Base-by-base conservation (phyloP, 35 echinoderm and acorn worm species). In the Holothuria glaberrima region DNA sequence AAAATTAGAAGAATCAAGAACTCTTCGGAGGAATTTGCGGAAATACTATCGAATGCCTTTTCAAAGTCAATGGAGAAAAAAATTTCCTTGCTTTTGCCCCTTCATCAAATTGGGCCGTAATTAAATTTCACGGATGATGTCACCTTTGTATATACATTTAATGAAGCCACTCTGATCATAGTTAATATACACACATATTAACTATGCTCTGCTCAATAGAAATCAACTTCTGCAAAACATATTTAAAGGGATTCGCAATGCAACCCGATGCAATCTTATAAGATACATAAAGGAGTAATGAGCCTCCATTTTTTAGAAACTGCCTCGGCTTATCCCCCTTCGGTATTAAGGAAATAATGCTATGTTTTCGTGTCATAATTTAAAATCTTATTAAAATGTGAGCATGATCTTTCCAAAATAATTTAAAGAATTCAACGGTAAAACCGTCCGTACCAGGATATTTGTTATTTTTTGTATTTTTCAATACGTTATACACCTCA, bases 11-110 rank as follows among this genome's bases (percentile, higher is more conserved):
- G 36, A 33, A 21, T 84, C 56, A 59, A 20, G 80, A 9, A 19
- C 0, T 5, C 32, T 64, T 36, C 80, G 26, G 9, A 84, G 31
- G 19, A 84, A 84, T 27, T 17, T 29, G 61, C 0, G 7, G 80
- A 84, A 30, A 84, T 17, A 84, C n/a, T 84, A 36, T 84, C 56
- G 29, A 84, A 84, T 9, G 28, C 56, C 21, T 54, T 54, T 14
- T 54, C 50, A 54, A 54, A 54, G 12, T 54, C 50, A 1, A 60
- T 36, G 3, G 26, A 9, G 30, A 84, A 84, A 17, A 61, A 19
- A 33, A 59, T n/a, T 19, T 9, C 80, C 56, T 0, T 56, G 80
- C 21, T 69, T 30, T 69, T 33, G 10, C 21, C 17, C 25, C 24
- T 13, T 19, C 25, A 16, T 20, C 25, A 69, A 69, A 69, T 27